Base-by-base conservation (phyloP, 2,113 vertebrate genomes). In the Alligator sinensis region DNA sequence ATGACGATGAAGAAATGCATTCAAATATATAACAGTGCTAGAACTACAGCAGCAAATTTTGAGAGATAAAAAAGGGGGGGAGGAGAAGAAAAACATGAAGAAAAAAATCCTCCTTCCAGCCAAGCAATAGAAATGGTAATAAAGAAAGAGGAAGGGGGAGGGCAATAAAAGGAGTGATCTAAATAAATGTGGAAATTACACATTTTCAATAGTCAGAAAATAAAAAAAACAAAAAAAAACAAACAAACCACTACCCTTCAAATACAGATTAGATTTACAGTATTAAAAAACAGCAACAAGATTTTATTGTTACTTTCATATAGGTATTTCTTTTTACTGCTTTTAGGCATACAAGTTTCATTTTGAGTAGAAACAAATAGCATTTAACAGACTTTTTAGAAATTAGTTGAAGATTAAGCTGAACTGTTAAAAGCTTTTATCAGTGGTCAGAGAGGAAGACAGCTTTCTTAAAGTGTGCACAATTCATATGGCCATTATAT, bases 291-390 rank as follows among this genome's bases (percentile, higher is more conserved):
- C 2, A 83, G 25, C 3, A 21, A 6, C 59, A 34, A 74, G 0
- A 10, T 22, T 66, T 9, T 86, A 10, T 12, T 68, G 64, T 74
- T 64, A 64, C 55, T 66, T 6, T 63, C 60, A 24, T 24, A 11
- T 22, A 4, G 47, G 0, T 4, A 15, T 77, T 72, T 64, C 60
- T 6, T 74, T 14, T 22, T 74, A 47, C 47, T 47, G 47, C 70
- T 74, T 47, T 47, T 74, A 74, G 34, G 21, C 22, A 38, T 47
- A 47, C 47, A 47, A 4, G 17, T 22, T 22, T 72, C 17, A 21
- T 72, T 86, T 90, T 77, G 28, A 66, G 17, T n/a, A 76, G 57
- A 28, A 93, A 16, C 7, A 82, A 79, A n/a, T n/a, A 21, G 24
- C 38, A 12, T 64, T 61, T 30, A 82, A 91, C 1, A 4, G 9